Percentiles rank a stretch among this genome's conserved stretches.
These are phyloP conservation scores for Cryptophagus acutangulus DNA, from an alignment of 2,888 invertebrate species.

Conservation along the genomic window DNA sequence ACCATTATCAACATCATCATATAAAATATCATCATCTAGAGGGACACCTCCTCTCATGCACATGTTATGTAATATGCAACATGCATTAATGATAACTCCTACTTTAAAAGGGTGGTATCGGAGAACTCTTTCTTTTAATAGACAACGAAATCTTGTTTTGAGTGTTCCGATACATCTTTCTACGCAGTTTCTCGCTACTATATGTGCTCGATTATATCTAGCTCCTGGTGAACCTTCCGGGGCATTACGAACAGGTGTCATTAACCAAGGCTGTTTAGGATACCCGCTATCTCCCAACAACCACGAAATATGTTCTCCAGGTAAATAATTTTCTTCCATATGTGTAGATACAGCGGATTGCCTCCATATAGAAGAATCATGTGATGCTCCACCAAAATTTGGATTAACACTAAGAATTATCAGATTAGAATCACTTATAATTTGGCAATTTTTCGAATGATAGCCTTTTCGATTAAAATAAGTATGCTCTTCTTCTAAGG, in stretches of 20 bases:
- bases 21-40: constrained; percentile 1
- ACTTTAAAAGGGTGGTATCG: constrained; percentile 13
- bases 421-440: constrained; percentile 14
- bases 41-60: constrained; percentile 11
- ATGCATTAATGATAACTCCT: constrained; percentile 13
- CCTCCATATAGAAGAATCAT: constrained; percentile 16
- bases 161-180: constrained; percentile 18
- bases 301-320: constrained; percentile 11
- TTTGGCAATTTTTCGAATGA: constrained; percentile 17
- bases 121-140: constrained; percentile 13
- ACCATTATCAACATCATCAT: constrained; percentile 3
- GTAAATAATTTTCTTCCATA: neutral
- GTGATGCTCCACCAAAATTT: constrained; percentile 12
- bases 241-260: constrained; percentile 15
- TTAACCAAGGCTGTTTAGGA: constrained; percentile 18
- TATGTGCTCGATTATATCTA: constrained; percentile 12
- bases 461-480: constrained; percentile 15
- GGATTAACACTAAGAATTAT: constrained; percentile 13
- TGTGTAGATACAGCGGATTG: constrained; percentile 7
- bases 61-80: constrained; percentile 18
- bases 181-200: constrained; percentile 13
- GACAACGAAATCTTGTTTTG: constrained; percentile 16
- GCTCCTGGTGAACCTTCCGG: constrained; percentile 13
- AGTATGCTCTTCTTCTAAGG: constrained; percentile 14
- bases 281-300: constrained; percentile 19